Conservation (phyloP, 2,797 vertebrate species). For the Tiaroga cobitis region DNA sequence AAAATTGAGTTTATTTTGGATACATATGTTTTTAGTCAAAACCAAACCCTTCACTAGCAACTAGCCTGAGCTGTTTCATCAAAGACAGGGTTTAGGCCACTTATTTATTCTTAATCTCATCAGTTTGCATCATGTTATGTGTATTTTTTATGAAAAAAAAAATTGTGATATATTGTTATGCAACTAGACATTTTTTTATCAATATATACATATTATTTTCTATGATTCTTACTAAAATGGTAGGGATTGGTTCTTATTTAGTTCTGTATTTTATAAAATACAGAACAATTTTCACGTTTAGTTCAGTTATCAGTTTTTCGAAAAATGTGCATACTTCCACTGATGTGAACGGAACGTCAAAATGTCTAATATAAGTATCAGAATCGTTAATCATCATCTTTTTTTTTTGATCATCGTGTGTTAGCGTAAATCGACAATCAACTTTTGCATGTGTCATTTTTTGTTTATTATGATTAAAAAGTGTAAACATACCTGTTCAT, state of each 20-base stretch:
- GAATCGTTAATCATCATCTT: not conserved
- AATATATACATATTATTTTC: not conserved
- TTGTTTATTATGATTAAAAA: not conserved
- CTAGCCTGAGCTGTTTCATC: not conserved
- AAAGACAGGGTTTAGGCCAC: not conserved
- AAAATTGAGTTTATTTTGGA: too few relatives aligned
- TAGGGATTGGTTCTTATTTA: not conserved
- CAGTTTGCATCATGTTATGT: not conserved
- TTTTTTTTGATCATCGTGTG: not conserved
- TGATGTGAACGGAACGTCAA: not conserved
- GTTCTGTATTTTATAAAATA: not conserved
- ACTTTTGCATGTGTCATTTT: not conserved
- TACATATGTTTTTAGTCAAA: not conserved
- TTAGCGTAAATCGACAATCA: not conserved
- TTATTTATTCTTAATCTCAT: not conserved
- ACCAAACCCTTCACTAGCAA: not conserved
- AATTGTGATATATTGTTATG: not conserved
- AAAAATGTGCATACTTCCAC: not conserved
- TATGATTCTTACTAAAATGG: not conserved
- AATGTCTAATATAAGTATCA: not conserved
- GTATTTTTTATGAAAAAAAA: not conserved
- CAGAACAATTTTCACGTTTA: not conserved
- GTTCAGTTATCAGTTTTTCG: not conserved
- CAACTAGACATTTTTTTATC: not conserved
- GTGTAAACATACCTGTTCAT: not conserved